Evolutionary conservation across 2,113 vertebrate species (phyloP), one percentile per base, ranked within the genome.

Genomic region (Cepphus grylle): DNA sequence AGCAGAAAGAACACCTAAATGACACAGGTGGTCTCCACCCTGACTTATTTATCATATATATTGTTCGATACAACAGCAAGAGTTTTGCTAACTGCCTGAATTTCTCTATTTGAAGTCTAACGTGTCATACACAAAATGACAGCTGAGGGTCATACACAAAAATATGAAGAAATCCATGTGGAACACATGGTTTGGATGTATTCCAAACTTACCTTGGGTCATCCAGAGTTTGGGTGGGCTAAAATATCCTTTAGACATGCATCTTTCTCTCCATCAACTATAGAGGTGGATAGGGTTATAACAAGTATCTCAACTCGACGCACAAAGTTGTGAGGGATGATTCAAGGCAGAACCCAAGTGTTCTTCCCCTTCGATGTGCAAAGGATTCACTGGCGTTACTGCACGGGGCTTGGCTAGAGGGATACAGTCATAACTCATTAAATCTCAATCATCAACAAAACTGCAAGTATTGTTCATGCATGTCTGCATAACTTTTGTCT

Each of bases 371-470:
- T n/a, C 50, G 16, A 3, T 17, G 5, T 25, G 22, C 11, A 32
- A 56, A 81, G 27, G 53, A 59, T 42, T 73, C 53, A n/a, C 43
- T 47, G 45, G 19, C 19, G n/a, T 30, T 78, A 22, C 34, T 88
- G 32, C 29, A 55, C 0, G 0, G 8, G 8, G 14, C 7, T 84
- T 36, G 19, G 27, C 38, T 78, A 38, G 11, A 53, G 55, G 12
- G 21, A 26, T 47, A 73, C 3, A 42, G 26, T 73, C 27, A 43
- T 56, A 79, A 53, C 3, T 45, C 62, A 73, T 23, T 20, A 17
- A 67, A 55, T 11, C 23, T 56, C 53, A 77, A 36, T 49, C 20
- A 15, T 6, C 15, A 63, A 26, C 26, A 63, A 59, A 86, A 55
- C 29, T 59, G 29, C 17, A 47, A 29, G 34, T 50, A 27, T 38